Conservation (phyloP, 2,888 invertebrate genomes). For the Calameuta idolon region DNA sequence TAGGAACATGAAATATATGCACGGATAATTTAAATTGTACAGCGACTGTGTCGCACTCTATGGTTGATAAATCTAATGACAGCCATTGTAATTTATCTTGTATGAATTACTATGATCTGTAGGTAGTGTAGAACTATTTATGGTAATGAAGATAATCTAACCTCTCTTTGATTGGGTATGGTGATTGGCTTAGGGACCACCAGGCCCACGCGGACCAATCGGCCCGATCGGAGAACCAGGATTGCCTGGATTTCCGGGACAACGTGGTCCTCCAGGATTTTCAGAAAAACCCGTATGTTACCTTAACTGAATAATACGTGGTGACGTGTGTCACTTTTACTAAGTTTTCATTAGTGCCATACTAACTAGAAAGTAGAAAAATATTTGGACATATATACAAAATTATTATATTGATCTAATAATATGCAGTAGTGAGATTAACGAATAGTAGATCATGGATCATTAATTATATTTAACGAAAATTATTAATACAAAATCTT, state of each 20-base stretch:
- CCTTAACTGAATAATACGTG: not conserved
- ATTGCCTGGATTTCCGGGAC: conserved; percentile 65
- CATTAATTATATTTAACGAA: not conserved
- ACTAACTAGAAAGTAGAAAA: not conserved
- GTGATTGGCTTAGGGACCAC: conserved; percentile 59
- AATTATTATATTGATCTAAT: not conserved
- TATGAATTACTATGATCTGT: conserved; percentile 29
- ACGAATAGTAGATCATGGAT: not conserved
- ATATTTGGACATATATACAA: not conserved
- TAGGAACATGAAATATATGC: conserved; percentile 14
- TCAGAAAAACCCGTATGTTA: conserved; percentile 60
- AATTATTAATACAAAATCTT: not conserved
- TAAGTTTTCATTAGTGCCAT: not conserved
- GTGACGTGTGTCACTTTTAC: not conserved
- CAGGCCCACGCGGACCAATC: conserved; percentile 66
- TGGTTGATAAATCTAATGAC: not conserved
- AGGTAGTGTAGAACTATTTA: not conserved
- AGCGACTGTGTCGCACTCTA: not conserved
- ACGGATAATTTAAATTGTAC: conserved; percentile 3
- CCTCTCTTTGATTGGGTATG: not conserved
- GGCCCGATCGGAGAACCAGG: conserved; percentile 59
- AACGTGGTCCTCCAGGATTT: conserved; percentile 65
- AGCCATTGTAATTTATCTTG: not conserved
- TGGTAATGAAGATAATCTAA: not conserved
- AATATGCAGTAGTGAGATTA: not conserved